These are phyloP conservation scores for Theristicus caerulescens DNA, from an alignment of 2,113 vertebrate species.

Conservation along the genomic window DNA sequence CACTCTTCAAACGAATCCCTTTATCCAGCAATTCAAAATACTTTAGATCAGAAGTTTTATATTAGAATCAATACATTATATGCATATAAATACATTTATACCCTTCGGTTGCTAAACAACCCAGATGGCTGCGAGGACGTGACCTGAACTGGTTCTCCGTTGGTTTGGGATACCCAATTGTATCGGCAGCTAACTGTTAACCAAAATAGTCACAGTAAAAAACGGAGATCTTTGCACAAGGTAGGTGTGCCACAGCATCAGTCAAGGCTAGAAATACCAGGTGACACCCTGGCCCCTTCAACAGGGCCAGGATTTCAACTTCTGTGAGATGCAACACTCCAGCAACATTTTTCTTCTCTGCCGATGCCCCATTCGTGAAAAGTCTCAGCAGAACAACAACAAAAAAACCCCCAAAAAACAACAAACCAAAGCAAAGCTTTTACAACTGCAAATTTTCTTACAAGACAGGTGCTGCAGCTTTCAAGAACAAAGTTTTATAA, in stretches of 20 bases:
- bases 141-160: conserved; percentile 49
- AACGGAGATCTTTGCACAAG: conserved; percentile 2
- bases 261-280: conserved; percentile 35
- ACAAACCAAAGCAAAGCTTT: conserved; percentile 41
- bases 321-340: conserved; percentile 19
- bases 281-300: neutral
- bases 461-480: conserved; percentile 39
- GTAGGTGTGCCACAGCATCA: conserved; percentile 3
- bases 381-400: conserved; percentile 19
- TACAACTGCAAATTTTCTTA: conserved; percentile 28
- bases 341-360: neutral
- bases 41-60: conserved; percentile 65
- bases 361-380: neutral
- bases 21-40: conserved; percentile 64
- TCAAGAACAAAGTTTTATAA: neutral
- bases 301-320: neutral
- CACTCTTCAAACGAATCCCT: conserved; percentile 63
- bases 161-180: neutral
- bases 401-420: neutral
- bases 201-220: neutral
- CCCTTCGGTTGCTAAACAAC: conserved; percentile 58
- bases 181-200: conserved; percentile 20
- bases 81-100: conserved; percentile 66
- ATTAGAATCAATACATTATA: conserved; percentile 63
- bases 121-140: conserved; percentile 37